Evolutionary conservation across 2,888 invertebrate species (phyloP).

Genomic region (Xylota segnis): DNA sequence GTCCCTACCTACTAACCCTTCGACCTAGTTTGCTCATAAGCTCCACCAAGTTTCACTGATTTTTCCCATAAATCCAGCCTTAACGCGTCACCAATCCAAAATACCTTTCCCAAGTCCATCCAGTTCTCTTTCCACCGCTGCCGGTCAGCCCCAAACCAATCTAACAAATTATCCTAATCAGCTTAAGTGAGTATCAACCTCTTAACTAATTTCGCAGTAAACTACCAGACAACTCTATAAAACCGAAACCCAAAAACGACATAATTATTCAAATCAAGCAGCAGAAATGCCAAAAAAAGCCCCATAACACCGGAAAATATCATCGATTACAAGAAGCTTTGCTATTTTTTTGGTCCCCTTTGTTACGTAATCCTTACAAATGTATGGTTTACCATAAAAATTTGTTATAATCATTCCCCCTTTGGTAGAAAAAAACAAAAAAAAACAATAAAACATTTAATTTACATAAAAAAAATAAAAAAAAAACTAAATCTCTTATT

Average conservation of each 20-base stretch:
- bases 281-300: neutral
- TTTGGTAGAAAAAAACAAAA: neutral
- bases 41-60: neutral
- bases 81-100: too few species aligned
- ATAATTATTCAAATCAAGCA: slow-evolving; percentile 9
- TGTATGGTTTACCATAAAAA: slow-evolving; percentile 13
- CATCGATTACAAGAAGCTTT: slow-evolving; percentile 7
- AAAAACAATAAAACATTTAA: slow-evolving; percentile 42
- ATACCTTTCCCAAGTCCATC: too few species aligned
- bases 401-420: slow-evolving; percentile 16
- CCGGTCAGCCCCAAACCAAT: neutral
- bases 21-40: too few species aligned
- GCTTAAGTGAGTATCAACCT: slow-evolving; percentile 10
- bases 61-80: neutral
- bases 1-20: too few species aligned
- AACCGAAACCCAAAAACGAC: neutral
- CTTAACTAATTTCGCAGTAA: neutral
- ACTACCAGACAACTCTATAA: slow-evolving; percentile 3
- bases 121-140: neutral
- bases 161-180: neutral
- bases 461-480: slow-evolving; percentile 46
- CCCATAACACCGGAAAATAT: neutral
- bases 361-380: slow-evolving; percentile 19
- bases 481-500: slow-evolving; percentile 25
- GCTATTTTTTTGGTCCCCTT: neutral